These are phyloP conservation scores for Drosophila hawaiiensis DNA, from an alignment of 2,888 invertebrate species.

Conservation along the genomic window DNA sequence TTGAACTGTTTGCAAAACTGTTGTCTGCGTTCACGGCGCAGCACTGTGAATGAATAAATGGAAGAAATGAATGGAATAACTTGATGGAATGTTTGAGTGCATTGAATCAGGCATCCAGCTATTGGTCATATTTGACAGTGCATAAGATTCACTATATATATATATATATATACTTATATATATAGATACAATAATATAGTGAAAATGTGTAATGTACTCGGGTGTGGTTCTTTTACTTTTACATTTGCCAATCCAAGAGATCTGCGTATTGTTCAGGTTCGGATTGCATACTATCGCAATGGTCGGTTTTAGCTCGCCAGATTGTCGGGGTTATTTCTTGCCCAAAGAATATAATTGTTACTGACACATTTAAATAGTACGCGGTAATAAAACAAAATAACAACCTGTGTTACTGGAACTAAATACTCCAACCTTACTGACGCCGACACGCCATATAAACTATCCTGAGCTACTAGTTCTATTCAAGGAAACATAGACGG, in stretches of 20 bases:
- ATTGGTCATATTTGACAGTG: slow-evolving; percentile 11
- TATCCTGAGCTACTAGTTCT: neutral
- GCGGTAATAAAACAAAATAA: neutral
- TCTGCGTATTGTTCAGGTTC: too few relatives aligned
- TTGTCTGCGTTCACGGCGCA: slow-evolving; percentile 19
- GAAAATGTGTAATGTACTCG: neutral
- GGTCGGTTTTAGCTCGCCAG: too few relatives aligned
- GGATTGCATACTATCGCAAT: too few relatives aligned
- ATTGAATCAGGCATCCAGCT: neutral
- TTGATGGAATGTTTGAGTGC: slow-evolving; percentile 2
- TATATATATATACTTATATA: too few relatives aligned
- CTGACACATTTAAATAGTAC: neutral
- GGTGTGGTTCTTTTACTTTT: neutral
- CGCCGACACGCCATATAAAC: neutral
- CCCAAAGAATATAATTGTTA: neutral
- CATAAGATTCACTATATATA: slow-evolving; percentile 1
- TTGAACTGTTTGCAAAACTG: slow-evolving; percentile 30
- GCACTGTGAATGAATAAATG: neutral
- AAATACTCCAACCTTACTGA: neutral
- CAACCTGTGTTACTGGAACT: neutral
- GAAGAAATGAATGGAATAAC: neutral
- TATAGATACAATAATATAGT: neutral
- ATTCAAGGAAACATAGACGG: neutral
- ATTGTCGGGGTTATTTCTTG: neutral
- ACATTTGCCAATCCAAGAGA: neutral